A percentile compares a stretch with the other conserved stretches of the same genome.
Conservation (phyloP, 2,113 vertebrate genomes). For the Diadophis punctatus region DNA sequence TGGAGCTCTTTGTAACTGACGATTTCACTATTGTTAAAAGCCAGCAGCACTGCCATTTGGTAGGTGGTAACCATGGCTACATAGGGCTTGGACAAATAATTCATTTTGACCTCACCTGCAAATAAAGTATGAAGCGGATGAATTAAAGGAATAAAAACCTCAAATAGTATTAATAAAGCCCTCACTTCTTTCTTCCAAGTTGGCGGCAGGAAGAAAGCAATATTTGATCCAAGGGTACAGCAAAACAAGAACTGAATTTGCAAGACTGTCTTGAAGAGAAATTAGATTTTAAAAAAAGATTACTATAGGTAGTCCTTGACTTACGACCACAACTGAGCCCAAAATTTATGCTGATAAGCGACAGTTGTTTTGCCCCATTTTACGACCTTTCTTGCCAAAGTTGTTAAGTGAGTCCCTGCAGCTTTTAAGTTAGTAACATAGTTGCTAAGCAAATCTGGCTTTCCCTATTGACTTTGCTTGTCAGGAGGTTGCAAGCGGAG, state of each 20-base stretch:
- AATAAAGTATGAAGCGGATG: conserved; percentile 27
- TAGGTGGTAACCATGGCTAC: conserved; percentile 99
- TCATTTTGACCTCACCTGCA: conserved; percentile 98
- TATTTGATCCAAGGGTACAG: background rate
- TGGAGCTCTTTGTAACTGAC: conserved; percentile 95
- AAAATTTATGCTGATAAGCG: background rate
- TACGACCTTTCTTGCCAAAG: background rate
- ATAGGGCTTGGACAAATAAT: conserved; percentile 96
- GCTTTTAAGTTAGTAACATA: background rate
- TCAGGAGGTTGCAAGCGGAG: background rate
- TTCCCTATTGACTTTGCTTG: background rate
- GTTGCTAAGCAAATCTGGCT: background rate
- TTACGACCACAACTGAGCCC: background rate
- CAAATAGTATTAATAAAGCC: background rate
- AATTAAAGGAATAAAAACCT: background rate
- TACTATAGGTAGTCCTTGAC: background rate
- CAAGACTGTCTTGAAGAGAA: background rate
- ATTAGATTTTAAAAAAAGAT: background rate
- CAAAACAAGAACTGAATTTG: background rate
- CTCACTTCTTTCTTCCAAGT: background rate
- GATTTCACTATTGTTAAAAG: conserved; percentile 93
- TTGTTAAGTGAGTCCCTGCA: background rate
- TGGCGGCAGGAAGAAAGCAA: background rate
- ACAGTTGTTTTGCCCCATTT: background rate
- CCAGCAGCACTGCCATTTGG: conserved; percentile 97